Evolutionary conservation across 2,888 invertebrate species (phyloP).

Genomic region (Cataglyphis cursor): DNA sequence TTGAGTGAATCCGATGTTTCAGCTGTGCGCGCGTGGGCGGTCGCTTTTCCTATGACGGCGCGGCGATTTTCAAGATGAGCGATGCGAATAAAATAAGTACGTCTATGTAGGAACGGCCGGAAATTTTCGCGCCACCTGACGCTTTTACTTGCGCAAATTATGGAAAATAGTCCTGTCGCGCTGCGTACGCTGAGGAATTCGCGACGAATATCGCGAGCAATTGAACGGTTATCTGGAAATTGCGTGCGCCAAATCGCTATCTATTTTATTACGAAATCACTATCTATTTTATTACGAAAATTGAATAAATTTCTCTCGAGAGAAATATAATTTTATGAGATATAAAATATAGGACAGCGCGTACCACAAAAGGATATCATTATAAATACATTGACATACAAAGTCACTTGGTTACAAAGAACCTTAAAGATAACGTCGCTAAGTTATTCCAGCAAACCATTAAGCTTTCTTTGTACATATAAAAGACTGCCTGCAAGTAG

Average conservation of each 20-base stretch:
- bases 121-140: conserved; percentile 34
- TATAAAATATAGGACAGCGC: neutral
- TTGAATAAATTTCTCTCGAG: neutral
- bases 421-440: neutral
- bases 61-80: conserved; percentile 48
- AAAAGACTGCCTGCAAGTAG: neutral
- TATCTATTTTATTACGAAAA: neutral
- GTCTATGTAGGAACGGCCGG: conserved; percentile 24
- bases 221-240: neutral
- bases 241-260: neutral
- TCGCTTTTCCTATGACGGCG: conserved; percentile 26
- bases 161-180: conserved; percentile 38
- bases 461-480: neutral
- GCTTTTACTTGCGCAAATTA: conserved; percentile 37
- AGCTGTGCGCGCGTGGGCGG: conserved; percentile 27
- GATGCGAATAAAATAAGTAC: conserved; percentile 48
- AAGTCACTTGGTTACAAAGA: neutral
- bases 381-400: neutral
- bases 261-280: neutral
- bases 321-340: conserved; percentile 4
- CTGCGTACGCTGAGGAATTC: neutral
- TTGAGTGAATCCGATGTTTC: conserved; percentile 58
- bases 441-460: neutral
- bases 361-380: neutral
- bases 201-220: conserved; percentile 18